These are phyloP conservation scores for Drosophila sturtevanti DNA, from an alignment of 1,140 invertebrate genomes.

Conservation along the genomic window DNA sequence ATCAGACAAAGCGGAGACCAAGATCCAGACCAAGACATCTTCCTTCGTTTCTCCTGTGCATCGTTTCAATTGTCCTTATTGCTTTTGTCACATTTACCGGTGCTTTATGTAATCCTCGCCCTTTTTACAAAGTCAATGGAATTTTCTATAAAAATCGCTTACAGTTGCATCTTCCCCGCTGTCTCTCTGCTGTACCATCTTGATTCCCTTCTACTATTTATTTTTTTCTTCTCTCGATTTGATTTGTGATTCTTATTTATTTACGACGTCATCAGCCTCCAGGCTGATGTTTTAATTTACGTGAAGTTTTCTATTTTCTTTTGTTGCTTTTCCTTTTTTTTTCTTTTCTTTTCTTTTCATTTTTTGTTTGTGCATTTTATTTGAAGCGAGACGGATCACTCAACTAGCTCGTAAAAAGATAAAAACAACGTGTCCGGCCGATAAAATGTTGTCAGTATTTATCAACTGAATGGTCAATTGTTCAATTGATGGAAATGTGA, in stretches of 20 bases:
- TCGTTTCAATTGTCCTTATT: slow-evolving; percentile 30
- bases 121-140: slow-evolving; percentile 44
- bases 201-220: slow-evolving; percentile 25
- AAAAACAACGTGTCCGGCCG: neutral
- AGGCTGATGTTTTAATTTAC: slow-evolving; percentile 55
- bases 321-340: neutral
- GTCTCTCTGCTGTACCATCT: neutral
- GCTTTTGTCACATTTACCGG: slow-evolving; percentile 42
- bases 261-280: slow-evolving; percentile 55
- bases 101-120: neutral
- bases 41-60: slow-evolving; percentile 10
- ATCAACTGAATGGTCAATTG: slow-evolving; percentile 6
- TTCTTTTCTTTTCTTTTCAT: neutral
- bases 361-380: slow-evolving; percentile 2
- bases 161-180: slow-evolving; percentile 32
- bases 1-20: slow-evolving; percentile 51
- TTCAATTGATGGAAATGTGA: slow-evolving; percentile 28
- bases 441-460: slow-evolving; percentile 34
- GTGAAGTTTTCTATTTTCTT: neutral
- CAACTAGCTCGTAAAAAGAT: slow-evolving; percentile 33
- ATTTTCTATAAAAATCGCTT: slow-evolving; percentile 26
- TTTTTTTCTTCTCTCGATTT: neutral
- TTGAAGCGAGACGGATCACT: slow-evolving; percentile 23
- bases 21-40: slow-evolving; percentile 43
- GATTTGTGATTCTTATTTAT: slow-evolving; percentile 39